phyloP scores from a whole-genome alignment of 2,113 vertebrate species.

The Sterrhoptilus dennistouni region DNA sequence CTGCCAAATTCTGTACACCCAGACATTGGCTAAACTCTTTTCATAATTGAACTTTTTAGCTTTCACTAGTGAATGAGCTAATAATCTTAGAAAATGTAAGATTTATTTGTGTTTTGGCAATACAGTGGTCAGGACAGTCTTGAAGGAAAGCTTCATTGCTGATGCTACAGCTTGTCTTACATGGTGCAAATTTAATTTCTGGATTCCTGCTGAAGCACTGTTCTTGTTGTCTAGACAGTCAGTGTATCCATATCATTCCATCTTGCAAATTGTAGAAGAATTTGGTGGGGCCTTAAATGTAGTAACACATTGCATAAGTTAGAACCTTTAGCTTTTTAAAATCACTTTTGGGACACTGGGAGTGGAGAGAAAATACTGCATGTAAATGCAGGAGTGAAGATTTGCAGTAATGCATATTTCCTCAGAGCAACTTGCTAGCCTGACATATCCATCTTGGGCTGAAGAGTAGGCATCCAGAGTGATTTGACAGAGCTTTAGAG shows the following conservation, averaged over 20 bases:
- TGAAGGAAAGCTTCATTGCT: background rate
- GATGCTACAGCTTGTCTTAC: background rate
- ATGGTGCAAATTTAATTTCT: background rate
- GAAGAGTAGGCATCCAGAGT: background rate
- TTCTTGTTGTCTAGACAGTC: background rate
- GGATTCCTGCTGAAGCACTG: background rate
- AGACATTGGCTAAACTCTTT: background rate
- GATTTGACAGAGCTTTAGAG: background rate
- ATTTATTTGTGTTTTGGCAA: background rate
- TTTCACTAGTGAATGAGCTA: background rate
- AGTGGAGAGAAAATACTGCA: background rate
- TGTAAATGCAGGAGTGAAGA: background rate
- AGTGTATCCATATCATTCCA: background rate
- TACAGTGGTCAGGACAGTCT: background rate
- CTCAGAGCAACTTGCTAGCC: background rate
- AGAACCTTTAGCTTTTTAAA: background rate
- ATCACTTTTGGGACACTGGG: background rate
- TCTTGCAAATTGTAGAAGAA: background rate
- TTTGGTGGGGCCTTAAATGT: background rate
- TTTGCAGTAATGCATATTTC: background rate
- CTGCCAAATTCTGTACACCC: background rate
- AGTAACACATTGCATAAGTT: background rate
- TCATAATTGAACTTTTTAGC: background rate
- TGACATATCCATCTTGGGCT: background rate
- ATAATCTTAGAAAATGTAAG: background rate